phyloP scores from a whole-genome alignment of 1,140 invertebrate genomes.

The Dendrolimus kikuchii region DNA sequence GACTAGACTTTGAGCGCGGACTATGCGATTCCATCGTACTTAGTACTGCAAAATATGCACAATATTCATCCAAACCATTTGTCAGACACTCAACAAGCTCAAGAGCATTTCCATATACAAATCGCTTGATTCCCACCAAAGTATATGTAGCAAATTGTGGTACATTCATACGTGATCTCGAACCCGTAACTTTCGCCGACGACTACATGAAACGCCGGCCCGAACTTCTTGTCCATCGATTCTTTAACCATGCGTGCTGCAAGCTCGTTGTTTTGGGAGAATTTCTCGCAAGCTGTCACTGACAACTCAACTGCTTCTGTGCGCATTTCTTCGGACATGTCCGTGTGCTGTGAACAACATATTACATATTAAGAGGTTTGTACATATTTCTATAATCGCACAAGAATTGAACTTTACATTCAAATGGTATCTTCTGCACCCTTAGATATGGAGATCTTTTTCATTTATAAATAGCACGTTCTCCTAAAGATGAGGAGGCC shows the following conservation, averaged over 20 bases:
- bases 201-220: slow-evolving; percentile 92
- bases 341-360: slow-evolving; percentile 77
- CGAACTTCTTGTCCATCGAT: slow-evolving; percentile 95
- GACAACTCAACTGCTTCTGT: slow-evolving; percentile 91
- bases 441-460: too few species aligned
- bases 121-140: slow-evolving; percentile 93
- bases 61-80: neutral
- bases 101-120: slow-evolving; percentile 92
- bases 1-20: too few species aligned
- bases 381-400: too few species aligned
- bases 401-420: neutral
- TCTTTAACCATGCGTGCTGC: slow-evolving; percentile 93
- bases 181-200: slow-evolving; percentile 96
- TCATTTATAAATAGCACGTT: too few species aligned
- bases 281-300: slow-evolving; percentile 94
- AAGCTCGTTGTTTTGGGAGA: slow-evolving; percentile 80
- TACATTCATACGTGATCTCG: slow-evolving; percentile 92
- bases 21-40: too few species aligned
- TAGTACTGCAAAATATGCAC: neutral
- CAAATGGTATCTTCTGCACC: too few species aligned
- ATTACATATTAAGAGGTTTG: neutral
- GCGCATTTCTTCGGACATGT: slow-evolving; percentile 94
- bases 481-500: too few species aligned
- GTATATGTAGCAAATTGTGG: slow-evolving; percentile 92
- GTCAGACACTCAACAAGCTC: slow-evolving; percentile 16